Base-by-base conservation (phyloP, 2,888 invertebrate genomes). In the Smittia aterrima region DNA sequence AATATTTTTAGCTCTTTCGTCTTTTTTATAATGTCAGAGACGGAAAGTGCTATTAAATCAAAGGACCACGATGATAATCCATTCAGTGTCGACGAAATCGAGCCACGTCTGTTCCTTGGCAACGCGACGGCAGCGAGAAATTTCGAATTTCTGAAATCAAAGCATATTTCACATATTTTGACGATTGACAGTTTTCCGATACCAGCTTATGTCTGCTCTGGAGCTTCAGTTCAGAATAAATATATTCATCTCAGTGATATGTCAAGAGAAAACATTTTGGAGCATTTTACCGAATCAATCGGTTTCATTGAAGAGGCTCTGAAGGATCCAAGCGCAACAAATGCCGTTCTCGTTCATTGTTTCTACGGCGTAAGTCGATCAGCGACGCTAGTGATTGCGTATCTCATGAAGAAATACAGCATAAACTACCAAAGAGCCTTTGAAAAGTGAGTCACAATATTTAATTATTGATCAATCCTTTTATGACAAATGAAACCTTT, bases 301-400 rank as follows among this genome's bases (percentile, higher is more conserved):
- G 84, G 87, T 2, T 96, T 93, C 79, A 94, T 96, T 75, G 86
- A 87, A 76, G 82, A 86, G 75, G 91, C 91, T 1, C 84, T 89
- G 74, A 80, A 88, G 3, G 80, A 81, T 1, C 84, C 89, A 74
- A 80, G 88, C 3, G 80, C 81, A 1, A 86, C 86, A 40, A 91
- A 92, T 54, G 88, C 85, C 75, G 88, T 95, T 4, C 85, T 96
- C 13, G 93, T 96, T 1, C 96, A 97, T 80, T 97, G 96, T 82
- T 93, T 93, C 81, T 95, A 91, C 79, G 96, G 96, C 13, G 91
- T 95, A 1, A 96, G 96, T 0, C 87, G 96, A 73, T 96, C 96
- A 80, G 92, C 95, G 0, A 90, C 95, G 0, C 85, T 95, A 1
- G 91, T 95, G 0, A 90, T 95, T 75, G 95, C 92, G 0, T 95